Conservation (phyloP, 1,140 invertebrate genomes). For the Dryas iulia region DNA sequence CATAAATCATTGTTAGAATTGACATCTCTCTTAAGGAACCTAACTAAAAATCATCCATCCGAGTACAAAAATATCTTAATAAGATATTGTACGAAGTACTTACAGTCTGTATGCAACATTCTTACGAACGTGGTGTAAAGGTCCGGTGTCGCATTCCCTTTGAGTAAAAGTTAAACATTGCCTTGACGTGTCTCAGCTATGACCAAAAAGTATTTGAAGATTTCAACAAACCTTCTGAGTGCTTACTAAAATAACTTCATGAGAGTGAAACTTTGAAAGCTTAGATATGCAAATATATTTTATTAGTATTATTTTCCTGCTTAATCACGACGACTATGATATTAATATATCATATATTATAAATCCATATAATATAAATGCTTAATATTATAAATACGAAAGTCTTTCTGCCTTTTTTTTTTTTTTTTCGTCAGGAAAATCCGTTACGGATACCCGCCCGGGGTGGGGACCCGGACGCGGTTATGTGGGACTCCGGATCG, state of each 20-base stretch:
- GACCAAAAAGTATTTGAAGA: slow-evolving; percentile 31
- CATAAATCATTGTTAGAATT: too few relatives aligned
- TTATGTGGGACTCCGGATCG: too few relatives aligned
- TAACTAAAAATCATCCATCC: neutral
- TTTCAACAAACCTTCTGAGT: slow-evolving; percentile 13
- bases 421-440: too few relatives aligned
- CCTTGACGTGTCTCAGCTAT: slow-evolving; percentile 38
- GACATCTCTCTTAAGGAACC: neutral
- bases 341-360: too few relatives aligned
- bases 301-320: too few relatives aligned
- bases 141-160: slow-evolving; percentile 45
- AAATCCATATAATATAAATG: too few relatives aligned
- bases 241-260: slow-evolving; percentile 9
- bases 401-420: too few relatives aligned
- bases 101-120: slow-evolving; percentile 26
- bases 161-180: slow-evolving; percentile 50
- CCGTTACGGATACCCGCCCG: too few relatives aligned
- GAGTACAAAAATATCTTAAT: neutral
- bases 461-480: too few relatives aligned
- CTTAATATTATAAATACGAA: too few relatives aligned
- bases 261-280: neutral
- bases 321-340: too few relatives aligned
- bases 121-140: slow-evolving; percentile 29
- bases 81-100: neutral
- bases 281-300: neutral